Percentiles rank a stretch among this genome's conserved stretches.
Conservation (phyloP, 2,797 vertebrate genomes). For the Cyclura pinguis region DNA sequence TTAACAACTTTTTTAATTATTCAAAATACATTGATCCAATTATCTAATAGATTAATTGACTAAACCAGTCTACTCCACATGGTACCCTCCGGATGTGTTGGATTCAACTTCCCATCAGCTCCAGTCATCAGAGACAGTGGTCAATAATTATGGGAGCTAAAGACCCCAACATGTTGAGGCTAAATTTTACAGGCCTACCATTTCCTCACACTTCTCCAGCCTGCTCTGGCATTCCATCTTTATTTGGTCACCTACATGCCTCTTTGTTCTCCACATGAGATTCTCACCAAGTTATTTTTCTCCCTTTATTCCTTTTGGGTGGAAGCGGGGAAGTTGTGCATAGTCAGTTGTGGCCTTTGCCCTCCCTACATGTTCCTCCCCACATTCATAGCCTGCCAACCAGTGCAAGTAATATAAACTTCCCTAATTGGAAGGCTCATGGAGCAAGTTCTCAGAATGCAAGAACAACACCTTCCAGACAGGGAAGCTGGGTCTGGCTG, state of each 20-base stretch:
- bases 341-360: not conserved
- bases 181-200: not conserved
- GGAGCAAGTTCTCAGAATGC: not conserved
- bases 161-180: not conserved
- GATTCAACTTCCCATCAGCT: not conserved
- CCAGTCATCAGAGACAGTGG: not conserved
- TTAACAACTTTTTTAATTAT: not conserved
- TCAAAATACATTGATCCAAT: not conserved
- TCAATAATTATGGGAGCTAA: not conserved
- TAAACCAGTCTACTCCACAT: not conserved
- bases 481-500: not conserved
- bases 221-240: slow-evolving; percentile 35
- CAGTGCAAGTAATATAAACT: not conserved
- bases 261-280: slow-evolving; percentile 30
- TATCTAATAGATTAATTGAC: not conserved
- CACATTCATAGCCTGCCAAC: not conserved
- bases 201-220: slow-evolving; percentile 36
- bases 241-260: slow-evolving; percentile 42
- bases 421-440: slow-evolving; percentile 44
- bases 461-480: not conserved
- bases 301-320: not conserved
- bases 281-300: slow-evolving; percentile 19
- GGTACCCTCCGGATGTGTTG: not conserved
- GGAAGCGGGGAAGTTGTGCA: too few species aligned
- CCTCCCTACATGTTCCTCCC: slow-evolving; percentile 9